Base-by-base conservation (phyloP, 2,113 vertebrate species). In the Chroicocephalus ridibundus region DNA sequence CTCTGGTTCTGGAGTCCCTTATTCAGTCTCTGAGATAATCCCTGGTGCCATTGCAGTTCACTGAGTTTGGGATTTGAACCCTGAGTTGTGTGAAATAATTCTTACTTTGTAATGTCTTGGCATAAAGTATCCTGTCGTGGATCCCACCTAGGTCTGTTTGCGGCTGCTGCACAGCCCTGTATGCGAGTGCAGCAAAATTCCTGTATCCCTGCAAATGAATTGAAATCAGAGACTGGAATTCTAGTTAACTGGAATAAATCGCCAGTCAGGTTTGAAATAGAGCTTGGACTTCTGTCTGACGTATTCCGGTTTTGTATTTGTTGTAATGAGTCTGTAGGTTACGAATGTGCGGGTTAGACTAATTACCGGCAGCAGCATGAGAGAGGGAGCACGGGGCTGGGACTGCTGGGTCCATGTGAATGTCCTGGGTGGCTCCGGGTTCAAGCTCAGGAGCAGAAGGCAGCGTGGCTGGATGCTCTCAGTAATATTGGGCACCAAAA, bases 221-320 rank as follows among this genome's bases (percentile, higher is more conserved):
- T 13, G 11, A 51, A 78, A 62, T 15, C 1, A 1, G n/a, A 32
- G 38, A 0, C 51, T 21, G 38, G 12, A 74, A 27, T 57, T 40
- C 22, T 26, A 3, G 0, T 15, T 72, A 19, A n/a, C 6, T 34
- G 31, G 34, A 72, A 36, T 10, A 79, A 82, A 47, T 31, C n/a
- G 1, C 9, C 46, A 34, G 2, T 38, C 32, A 4, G 17, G 3
- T 46, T 79, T 60, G 14, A 49, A 3, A 6, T 0, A 22, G 4
- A 25, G 15, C 15, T 81, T 2, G 3, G 26, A 5, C 21, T 87
- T 20, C 6, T 11, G 7, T 44, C 27, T 29, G 26, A 19, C n/a
- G 0, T 0, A 1, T 1, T 15, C 8, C 3, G 14, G 1, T 57
- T 60, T 57, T 49, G 0, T 14, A 5, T 38, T 21, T 26, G 15